Percentiles rank a stretch among this genome's conserved stretches.
These are phyloP conservation scores for Drosophila formosana DNA, from an alignment of 2,888 invertebrate species.

Conservation along the genomic window DNA sequence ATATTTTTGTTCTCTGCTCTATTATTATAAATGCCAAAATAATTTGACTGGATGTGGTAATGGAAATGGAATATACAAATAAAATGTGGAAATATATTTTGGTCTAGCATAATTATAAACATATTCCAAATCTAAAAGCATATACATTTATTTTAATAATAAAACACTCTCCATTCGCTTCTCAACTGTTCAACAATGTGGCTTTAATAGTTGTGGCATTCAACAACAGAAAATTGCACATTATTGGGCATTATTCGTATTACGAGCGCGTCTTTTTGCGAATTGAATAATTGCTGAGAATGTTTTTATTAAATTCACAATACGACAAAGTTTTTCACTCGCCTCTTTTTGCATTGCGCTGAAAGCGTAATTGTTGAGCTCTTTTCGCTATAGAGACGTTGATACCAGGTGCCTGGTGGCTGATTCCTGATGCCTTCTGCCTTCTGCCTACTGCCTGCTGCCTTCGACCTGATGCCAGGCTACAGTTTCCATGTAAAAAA, in stretches of 20 bases:
- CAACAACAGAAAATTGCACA: conserved; percentile 3
- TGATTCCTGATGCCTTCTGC: conserved; percentile 15
- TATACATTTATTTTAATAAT: background rate
- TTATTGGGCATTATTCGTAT: conserved; percentile 12
- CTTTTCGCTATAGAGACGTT: conserved; percentile 15
- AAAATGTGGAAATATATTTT: no score
- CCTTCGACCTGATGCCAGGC: conserved; percentile 1
- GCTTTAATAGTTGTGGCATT: background rate
- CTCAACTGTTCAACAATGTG: no score
- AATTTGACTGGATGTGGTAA: no score
- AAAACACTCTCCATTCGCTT: background rate
- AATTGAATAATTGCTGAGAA: conserved; percentile 33
- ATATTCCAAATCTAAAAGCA: no score
- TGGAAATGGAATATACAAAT: no score
- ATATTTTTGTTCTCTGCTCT: no score
- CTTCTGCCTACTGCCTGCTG: background rate
- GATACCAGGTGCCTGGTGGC: conserved; percentile 22
- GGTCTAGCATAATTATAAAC: no score
- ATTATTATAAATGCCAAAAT: no score
- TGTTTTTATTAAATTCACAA: conserved; percentile 42
- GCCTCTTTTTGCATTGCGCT: conserved; percentile 19
- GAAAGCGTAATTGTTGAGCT: conserved; percentile 28
- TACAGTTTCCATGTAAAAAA: conserved; percentile 45
- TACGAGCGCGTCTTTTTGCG: conserved; percentile 4
- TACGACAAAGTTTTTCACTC: conserved; percentile 22